Conservation (phyloP, 2,888 invertebrate species). For the Euzetes globulus region DNA sequence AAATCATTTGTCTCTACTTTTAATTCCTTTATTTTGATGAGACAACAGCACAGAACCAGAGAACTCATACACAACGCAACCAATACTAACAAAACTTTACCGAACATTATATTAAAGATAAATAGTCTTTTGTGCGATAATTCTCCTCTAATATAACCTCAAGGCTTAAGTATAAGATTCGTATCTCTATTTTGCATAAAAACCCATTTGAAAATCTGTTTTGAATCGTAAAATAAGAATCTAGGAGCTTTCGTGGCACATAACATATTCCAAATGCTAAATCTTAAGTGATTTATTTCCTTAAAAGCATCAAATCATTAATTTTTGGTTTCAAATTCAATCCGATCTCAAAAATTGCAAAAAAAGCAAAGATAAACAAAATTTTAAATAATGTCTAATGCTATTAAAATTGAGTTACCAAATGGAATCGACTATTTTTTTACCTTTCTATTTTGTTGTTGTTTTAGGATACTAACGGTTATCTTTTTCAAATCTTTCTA, state of each 20-base stretch:
- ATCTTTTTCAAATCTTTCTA: no score
- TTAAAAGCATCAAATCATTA: background rate
- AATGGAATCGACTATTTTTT: no score
- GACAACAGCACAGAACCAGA: background rate
- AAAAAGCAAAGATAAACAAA: background rate
- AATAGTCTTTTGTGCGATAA: background rate
- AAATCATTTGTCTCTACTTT: background rate
- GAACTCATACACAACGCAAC: background rate
- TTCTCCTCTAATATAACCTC: background rate
- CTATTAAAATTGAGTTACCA: background rate
- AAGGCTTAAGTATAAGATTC: background rate
- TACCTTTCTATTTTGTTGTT: no score
- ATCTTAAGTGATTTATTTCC: conserved; percentile 14
- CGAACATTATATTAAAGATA: background rate
- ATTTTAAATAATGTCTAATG: background rate
- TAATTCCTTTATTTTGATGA: background rate
- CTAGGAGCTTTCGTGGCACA: background rate
- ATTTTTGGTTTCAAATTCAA: conserved; percentile 16
- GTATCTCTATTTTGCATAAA: background rate
- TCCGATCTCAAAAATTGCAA: background rate
- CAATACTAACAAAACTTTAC: background rate
- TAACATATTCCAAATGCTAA: no score
- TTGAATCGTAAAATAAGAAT: background rate
- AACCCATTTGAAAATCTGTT: background rate
- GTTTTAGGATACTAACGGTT: no score